Conservation (phyloP, 2,888 invertebrate species). For the Caenorhabditis virilis region DNA sequence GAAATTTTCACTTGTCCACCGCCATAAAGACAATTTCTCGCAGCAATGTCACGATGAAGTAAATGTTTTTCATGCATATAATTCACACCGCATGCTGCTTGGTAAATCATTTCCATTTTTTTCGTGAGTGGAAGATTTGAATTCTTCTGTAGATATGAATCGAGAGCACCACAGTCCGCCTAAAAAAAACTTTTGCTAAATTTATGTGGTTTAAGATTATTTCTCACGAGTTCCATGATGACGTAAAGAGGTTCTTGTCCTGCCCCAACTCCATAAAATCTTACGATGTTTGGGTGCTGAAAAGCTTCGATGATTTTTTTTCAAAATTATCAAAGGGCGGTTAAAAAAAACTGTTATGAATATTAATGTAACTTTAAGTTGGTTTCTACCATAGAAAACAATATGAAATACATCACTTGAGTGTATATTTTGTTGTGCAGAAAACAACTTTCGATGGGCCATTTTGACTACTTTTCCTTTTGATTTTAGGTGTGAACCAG, state of each 20-base stretch:
- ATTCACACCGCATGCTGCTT: slow-evolving; percentile 50
- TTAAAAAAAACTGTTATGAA: no score
- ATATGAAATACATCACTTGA: no score
- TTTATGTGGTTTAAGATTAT: no score
- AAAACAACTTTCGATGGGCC: no score
- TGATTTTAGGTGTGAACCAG: no score
- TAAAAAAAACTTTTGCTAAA: no score
- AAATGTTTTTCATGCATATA: slow-evolving; percentile 53
- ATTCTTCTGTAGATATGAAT: slow-evolving; percentile 51
- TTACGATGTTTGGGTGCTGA: slow-evolving; percentile 53
- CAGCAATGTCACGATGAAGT: slow-evolving; percentile 49
- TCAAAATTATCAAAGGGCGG: no score
- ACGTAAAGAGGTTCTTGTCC: slow-evolving; percentile 55
- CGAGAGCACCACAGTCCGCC: slow-evolving; percentile 46
- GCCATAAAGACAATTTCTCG: slow-evolving; percentile 47
- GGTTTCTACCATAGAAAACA: no score
- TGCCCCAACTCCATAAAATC: slow-evolving; percentile 52
- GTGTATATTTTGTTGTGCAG: no score
- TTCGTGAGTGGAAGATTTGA: slow-evolving; percentile 9
- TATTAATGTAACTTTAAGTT: no score
- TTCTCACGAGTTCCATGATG: slow-evolving; percentile 58
- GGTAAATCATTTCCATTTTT: slow-evolving; percentile 53
- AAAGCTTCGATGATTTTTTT: no score
- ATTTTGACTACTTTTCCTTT: no score
- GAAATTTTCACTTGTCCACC: slow-evolving; percentile 47